Conservation (phyloP, 2,113 vertebrate genomes). For the Montifringilla adamsi region DNA sequence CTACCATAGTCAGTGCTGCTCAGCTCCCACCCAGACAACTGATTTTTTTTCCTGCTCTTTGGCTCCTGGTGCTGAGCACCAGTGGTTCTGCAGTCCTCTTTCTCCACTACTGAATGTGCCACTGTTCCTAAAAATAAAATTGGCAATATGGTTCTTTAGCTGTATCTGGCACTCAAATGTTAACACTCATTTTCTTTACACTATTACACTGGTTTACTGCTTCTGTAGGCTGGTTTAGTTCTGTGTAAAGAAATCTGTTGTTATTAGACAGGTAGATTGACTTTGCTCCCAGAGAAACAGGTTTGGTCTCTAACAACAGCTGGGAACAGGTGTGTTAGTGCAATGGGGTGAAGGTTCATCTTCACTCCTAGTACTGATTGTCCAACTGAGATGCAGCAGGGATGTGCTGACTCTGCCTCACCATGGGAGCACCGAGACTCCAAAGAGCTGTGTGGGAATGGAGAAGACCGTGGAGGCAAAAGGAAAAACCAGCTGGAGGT, state of each 20-base stretch:
- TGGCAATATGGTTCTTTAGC: neutral
- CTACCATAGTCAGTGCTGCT: neutral
- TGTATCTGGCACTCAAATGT: neutral
- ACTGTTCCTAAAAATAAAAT: neutral
- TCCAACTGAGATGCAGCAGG: neutral
- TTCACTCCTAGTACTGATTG: neutral
- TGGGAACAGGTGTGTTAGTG: neutral
- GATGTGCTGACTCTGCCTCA: neutral
- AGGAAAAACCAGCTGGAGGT: neutral
- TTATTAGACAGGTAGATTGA: neutral
- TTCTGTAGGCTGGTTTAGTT: neutral
- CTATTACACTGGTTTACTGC: neutral
- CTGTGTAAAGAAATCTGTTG: neutral
- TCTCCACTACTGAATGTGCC: neutral
- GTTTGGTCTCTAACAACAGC: neutral
- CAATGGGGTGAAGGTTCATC: neutral
- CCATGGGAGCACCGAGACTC: neutral
- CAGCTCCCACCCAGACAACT: neutral
- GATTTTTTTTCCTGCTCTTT: neutral
- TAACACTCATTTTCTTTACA: fast-evolving
- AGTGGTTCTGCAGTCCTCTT: neutral
- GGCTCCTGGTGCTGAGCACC: neutral
- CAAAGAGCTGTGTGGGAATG: neutral
- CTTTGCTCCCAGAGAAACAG: neutral
- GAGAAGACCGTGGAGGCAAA: neutral